Evolutionary conservation across 2,888 invertebrate genomes (phyloP).

Genomic region (Clitarchus hookeri): DNA sequence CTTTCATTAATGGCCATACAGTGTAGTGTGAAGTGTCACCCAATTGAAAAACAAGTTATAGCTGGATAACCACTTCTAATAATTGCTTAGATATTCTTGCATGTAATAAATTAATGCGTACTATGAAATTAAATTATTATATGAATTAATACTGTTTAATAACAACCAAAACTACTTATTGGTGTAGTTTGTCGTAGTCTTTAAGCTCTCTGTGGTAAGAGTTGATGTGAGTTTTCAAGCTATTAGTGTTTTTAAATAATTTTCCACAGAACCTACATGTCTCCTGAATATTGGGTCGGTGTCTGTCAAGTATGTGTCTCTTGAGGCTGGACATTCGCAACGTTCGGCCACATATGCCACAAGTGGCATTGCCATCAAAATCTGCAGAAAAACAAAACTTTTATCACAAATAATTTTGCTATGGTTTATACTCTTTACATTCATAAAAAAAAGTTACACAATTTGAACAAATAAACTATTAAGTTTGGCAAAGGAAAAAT

Average conservation of each 20-base stretch:
- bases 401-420: neutral
- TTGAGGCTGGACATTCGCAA: constrained; percentile 40
- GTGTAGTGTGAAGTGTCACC: too few relatives aligned
- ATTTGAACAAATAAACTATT: too few relatives aligned
- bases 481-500: too few relatives aligned
- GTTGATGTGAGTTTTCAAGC: constrained; percentile 40
- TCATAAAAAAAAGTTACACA: too few relatives aligned
- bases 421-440: too few relatives aligned
- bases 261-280: constrained; percentile 41
- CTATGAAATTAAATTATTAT: too few relatives aligned
- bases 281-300: constrained; percentile 34
- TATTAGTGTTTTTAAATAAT: constrained; percentile 40
- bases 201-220: constrained; percentile 36
- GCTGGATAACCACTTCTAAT: too few relatives aligned
- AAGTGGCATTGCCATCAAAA: neutral
- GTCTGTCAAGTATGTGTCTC: constrained; percentile 41
- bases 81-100: too few relatives aligned
- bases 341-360: constrained; percentile 38
- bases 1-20: too few relatives aligned
- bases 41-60: too few relatives aligned
- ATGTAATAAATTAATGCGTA: too few relatives aligned
- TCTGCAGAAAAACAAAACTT: neutral
- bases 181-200: neutral
- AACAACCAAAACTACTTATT: neutral
- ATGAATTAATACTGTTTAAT: too few relatives aligned